Conservation (phyloP, 1,140 invertebrate genomes). For the Camponotus vicinus region DNA sequence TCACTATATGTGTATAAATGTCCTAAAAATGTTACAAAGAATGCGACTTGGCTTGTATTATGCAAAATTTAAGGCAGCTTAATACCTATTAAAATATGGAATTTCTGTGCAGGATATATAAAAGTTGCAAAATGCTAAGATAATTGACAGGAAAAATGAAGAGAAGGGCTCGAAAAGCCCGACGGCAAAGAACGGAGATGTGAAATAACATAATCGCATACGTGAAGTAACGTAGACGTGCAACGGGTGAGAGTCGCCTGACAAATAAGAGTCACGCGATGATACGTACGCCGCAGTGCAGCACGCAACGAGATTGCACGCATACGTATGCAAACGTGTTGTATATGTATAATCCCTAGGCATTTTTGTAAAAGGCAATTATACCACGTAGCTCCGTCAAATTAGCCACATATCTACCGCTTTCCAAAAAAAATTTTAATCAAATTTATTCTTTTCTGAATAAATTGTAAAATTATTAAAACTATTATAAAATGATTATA, state of each 20-base stretch:
- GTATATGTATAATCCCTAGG: constrained; percentile 58
- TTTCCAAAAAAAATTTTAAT: constrained; percentile 1
- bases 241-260: constrained; percentile 63
- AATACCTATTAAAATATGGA: not conserved
- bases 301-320: constrained; percentile 65
- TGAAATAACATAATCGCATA: constrained; percentile 63
- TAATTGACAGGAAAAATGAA: constrained; percentile 40
- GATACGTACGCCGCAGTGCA: constrained; percentile 67
- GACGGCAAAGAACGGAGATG: constrained; percentile 7
- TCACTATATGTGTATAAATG: not conserved
- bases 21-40: constrained; percentile 1
- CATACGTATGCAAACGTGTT: constrained; percentile 54
- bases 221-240: constrained; percentile 53
- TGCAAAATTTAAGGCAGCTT: constrained; percentile 14
- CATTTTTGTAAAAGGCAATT: constrained; percentile 61
- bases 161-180: not conserved
- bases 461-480: too few species aligned
- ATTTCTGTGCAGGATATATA: constrained; percentile 8
- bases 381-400: constrained; percentile 36
- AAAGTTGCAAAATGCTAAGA: constrained; percentile 30
- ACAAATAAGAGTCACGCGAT: constrained; percentile 77
- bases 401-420: not conserved
- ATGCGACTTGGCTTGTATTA: not conserved
- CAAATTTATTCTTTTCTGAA: not conserved
- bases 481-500: too few species aligned